Evolutionary conservation across 2,797 vertebrate species (phyloP).

Genomic region (Perodicticus potto): DNA sequence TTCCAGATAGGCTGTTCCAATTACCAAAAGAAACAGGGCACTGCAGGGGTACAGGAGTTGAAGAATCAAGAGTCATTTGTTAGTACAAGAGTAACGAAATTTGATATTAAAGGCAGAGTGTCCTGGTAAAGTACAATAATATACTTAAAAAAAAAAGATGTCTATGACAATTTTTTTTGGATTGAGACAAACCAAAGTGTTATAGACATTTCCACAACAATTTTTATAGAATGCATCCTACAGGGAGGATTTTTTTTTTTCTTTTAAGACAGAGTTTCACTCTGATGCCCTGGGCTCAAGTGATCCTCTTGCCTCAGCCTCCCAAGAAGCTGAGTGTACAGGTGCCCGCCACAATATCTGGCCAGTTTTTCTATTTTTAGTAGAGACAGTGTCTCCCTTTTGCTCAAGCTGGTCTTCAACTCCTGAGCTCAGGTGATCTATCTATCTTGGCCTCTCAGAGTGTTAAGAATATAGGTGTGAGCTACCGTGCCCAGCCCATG

Average conservation of each 20-base stretch:
- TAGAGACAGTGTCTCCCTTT: no score
- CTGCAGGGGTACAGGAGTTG: conserved; percentile 86
- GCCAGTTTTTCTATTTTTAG: no score
- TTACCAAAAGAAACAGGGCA: conserved; percentile 97
- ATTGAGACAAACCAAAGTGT: not conserved
- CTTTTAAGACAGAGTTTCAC: no score
- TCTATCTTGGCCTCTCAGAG: no score
- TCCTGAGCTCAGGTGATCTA: no score
- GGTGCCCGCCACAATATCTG: no score
- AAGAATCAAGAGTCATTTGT: not conserved
- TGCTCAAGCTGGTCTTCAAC: no score
- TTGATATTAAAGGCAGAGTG: not conserved
- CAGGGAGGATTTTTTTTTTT: not conserved
- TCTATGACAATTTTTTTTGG: not conserved
- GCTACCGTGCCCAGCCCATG: not conserved
- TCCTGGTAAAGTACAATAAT: not conserved
- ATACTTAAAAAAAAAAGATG: not conserved
- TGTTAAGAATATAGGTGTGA: no score
- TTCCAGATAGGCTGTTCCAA: conserved; percentile 97
- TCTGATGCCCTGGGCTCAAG: no score
- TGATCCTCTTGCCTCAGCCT: no score
- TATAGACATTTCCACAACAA: not conserved
- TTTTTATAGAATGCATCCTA: not conserved
- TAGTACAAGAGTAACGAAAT: not conserved
- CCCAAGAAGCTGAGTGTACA: no score